phyloP scores from a whole-genome alignment of 2,113 vertebrate species.

The Gila orcuttii region DNA sequence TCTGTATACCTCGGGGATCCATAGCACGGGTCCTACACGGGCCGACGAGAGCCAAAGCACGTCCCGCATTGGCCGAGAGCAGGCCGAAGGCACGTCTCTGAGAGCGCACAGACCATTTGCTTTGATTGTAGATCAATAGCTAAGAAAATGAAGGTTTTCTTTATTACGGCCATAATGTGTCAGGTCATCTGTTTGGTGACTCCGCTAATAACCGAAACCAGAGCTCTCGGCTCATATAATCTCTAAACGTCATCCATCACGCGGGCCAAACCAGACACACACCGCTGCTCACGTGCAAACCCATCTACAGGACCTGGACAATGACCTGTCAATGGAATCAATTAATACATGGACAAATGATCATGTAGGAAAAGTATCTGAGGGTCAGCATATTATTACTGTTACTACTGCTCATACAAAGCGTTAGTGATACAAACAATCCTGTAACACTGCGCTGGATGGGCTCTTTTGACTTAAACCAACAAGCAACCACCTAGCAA shows the following conservation, averaged over 20 bases:
- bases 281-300: background rate
- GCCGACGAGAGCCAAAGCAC: background rate
- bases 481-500: background rate
- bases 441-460: background rate
- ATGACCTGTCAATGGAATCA: background rate
- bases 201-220: constrained; percentile 53
- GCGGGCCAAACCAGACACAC: background rate
- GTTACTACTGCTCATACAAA: background rate
- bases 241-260: constrained; percentile 36
- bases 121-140: constrained; percentile 57
- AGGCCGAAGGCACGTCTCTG: constrained; percentile 5
- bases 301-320: background rate
- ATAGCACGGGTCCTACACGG: background rate
- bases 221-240: constrained; percentile 36
- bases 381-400: background rate
- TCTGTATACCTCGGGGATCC: constrained; percentile 14
- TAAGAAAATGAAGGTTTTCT: constrained; percentile 61
- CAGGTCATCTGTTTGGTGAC: constrained; percentile 59
- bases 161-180: constrained; percentile 61
- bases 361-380: background rate
- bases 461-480: background rate
- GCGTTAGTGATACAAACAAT: background rate
- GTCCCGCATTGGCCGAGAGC: background rate
- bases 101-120: constrained; percentile 39
- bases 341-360: constrained; percentile 20